Evolutionary conservation across 92 coral and sea anemone species (phyloP).

Genomic region (Micromussa lordhowensis): DNA sequence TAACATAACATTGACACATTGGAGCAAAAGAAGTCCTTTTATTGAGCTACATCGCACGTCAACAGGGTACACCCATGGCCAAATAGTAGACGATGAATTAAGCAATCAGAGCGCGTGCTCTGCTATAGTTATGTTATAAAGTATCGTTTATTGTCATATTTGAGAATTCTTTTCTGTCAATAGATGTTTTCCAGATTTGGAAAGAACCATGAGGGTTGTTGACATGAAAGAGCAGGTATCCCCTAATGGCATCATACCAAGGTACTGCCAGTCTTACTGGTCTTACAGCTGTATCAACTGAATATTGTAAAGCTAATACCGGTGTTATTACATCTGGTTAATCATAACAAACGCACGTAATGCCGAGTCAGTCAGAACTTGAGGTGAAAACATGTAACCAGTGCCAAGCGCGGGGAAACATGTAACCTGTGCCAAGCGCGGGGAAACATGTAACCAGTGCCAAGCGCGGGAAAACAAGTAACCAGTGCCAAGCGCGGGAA

Average conservation of each 20-base stretch:
- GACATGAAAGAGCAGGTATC: slow-evolving; percentile 81
- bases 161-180: background rate
- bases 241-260: slow-evolving; percentile 84
- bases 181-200: slow-evolving; percentile 88
- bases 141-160: background rate
- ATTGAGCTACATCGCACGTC: too few relatives aligned
- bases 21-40: too few relatives aligned
- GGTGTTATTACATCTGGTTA: background rate
- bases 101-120: too few relatives aligned
- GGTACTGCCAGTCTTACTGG: slow-evolving; percentile 46
- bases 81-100: too few relatives aligned
- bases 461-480: background rate
- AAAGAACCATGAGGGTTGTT: slow-evolving; percentile 83
- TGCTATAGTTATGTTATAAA: too few relatives aligned
- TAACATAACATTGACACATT: too few relatives aligned
- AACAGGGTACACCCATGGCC: too few relatives aligned
- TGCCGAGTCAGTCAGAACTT: background rate
- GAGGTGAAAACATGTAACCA: background rate
- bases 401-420: background rate
- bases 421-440: background rate
- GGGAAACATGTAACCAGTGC: background rate
- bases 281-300: background rate
- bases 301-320: background rate
- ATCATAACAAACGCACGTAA: background rate
- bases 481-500: slow-evolving; percentile 13